Base-by-base conservation (phyloP, 2,888 invertebrate species). In the Dilophus febrilis region DNA sequence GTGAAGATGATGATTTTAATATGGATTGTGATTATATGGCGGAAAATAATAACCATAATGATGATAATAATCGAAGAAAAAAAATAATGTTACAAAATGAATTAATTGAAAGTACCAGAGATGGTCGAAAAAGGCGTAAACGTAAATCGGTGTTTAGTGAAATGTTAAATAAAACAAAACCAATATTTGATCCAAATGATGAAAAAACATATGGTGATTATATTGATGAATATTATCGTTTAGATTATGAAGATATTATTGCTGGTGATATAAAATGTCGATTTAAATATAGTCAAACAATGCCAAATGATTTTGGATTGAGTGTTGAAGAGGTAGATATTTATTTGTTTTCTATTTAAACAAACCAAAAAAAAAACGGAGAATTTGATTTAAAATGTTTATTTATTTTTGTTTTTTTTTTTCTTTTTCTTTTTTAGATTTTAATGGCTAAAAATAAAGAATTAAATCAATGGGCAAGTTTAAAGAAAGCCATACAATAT, bases 241-340 rank as follows among this genome's bases (percentile, higher is more conserved):
- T 95, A 55, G 90, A 95, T 59, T 97, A 85, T 58, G 97, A 97
- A 56, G 97, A 98, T 59, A 74, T 95, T 38, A 80, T 97, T 37
- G 22, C 22, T 8, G 94, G 79, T 0, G 91, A 94, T 54, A 59
- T 83, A 49, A 90, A 90, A 0, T 92, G 91, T 44, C 68, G 86
- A 49, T 98, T 94, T 61, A 91, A 88, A 54, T 98, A 98, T 56
- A 70, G 91, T 22, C 72, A 85, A 56, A 91, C 86, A 1, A 69
- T 77, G 31, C 80, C 91, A 0, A 95, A 95, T 58, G 78, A 82
- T 61, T 98, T 83, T 62, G 98, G 98, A 1, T 66, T 98, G 18
- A 74, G 77, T 5, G 66, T 82, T 35, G 91, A 91, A 52, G 98
- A 98, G 74, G 91, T 91, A 58, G 53, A 8, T 11, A 6, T 37